phyloP scores from a whole-genome alignment of 2,113 vertebrate species.

The Microcebus jonahi region DNA sequence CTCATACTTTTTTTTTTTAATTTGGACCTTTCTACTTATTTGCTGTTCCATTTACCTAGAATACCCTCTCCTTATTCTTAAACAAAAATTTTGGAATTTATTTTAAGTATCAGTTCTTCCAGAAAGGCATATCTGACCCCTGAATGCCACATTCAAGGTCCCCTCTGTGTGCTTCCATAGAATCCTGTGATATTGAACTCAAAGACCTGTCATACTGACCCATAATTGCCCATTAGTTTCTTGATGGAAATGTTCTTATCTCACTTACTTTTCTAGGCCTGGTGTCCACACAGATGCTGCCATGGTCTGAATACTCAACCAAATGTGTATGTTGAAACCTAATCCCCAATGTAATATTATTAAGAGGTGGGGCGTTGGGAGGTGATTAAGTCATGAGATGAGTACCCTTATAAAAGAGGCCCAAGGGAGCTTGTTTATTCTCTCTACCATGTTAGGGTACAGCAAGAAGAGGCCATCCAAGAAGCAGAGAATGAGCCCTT shows the following conservation, averaged over 20 bases:
- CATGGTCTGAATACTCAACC: background rate
- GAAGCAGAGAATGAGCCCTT: background rate
- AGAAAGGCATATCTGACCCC: background rate
- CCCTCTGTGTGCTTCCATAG: background rate
- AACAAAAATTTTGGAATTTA: background rate
- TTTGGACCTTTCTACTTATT: background rate
- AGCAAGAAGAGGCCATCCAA: background rate
- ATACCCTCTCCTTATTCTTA: background rate
- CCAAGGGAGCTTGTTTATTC: background rate
- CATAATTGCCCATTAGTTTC: background rate
- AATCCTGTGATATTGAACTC: background rate
- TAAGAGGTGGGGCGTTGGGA: background rate
- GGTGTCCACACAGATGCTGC: background rate
- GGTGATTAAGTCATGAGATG: background rate
- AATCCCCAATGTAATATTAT: background rate
- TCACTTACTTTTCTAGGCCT: constrained; percentile 4
- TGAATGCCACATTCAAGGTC: background rate
- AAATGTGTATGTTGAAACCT: background rate
- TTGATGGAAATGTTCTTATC: background rate
- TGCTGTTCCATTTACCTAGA: background rate
- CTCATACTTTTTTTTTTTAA: background rate
- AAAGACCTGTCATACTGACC: background rate
- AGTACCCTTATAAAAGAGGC: background rate
- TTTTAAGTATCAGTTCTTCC: background rate
- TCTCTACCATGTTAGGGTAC: too few relatives aligned